Conservation (phyloP, 2,113 vertebrate genomes). For the Ancistrus triradiatus region DNA sequence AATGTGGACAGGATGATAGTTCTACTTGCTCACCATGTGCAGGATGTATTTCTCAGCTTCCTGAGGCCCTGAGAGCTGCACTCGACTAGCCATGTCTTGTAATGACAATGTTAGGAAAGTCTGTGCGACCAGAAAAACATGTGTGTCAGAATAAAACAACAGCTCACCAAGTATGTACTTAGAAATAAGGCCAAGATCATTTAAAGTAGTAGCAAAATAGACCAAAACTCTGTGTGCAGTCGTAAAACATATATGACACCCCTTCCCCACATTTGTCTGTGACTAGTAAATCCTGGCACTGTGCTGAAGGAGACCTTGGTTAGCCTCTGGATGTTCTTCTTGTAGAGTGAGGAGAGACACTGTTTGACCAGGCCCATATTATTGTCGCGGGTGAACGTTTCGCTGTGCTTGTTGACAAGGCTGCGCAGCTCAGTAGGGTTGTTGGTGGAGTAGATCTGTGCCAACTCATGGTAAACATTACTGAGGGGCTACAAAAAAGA, state of each 20-base stretch:
- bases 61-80: constrained; percentile 91
- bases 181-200: too few relatives aligned
- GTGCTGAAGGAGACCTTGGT: constrained; percentile 90
- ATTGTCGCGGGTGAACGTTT: constrained; percentile 89
- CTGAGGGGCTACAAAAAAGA: constrained; percentile 87
- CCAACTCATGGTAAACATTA: constrained; percentile 96
- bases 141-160: neutral
- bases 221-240: too few relatives aligned
- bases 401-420: constrained; percentile 91
- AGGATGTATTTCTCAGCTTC: constrained; percentile 98
- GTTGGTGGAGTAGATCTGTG: constrained; percentile 94
- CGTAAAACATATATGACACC: too few relatives aligned
- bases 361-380: constrained; percentile 98
- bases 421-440: constrained; percentile 89
- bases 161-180: too few relatives aligned
- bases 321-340: constrained; percentile 98
- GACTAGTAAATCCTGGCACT: too few relatives aligned
- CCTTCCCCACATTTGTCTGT: too few relatives aligned
- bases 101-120: constrained; percentile 96
- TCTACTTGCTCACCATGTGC: constrained; percentile 96
- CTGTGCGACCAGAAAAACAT: constrained; percentile 64
- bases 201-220: neutral
- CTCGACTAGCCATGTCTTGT: constrained; percentile 99
- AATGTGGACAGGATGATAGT: too few relatives aligned
- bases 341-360: constrained; percentile 95